Conservation (phyloP, 2,797 vertebrate species). For the Phataginus tetradactyla region DNA sequence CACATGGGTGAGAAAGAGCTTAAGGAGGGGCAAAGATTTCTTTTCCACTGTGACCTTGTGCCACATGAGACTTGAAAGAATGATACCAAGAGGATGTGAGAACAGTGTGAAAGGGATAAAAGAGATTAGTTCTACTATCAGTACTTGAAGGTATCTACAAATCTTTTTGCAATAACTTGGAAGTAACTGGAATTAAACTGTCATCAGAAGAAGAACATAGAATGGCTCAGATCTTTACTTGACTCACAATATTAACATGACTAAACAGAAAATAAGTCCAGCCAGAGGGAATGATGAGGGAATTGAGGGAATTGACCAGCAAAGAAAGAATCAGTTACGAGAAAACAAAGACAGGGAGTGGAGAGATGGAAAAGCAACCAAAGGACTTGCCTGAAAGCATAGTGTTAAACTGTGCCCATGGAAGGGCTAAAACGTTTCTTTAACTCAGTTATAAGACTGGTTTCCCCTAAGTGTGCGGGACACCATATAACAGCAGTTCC, state of each 20-base stretch:
- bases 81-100: background rate
- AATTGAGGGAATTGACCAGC: background rate
- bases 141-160: background rate
- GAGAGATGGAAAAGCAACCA: background rate
- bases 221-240: background rate
- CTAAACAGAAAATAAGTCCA: background rate
- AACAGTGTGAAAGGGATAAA: background rate
- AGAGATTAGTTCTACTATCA: background rate
- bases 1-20: background rate
- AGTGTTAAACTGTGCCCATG: background rate
- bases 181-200: slow-evolving; percentile 26
- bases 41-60: background rate
- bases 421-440: background rate
- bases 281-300: background rate
- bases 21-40: background rate
- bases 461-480: background rate
- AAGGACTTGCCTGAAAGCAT: background rate
- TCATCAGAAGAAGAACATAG: background rate
- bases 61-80: background rate
- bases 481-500: background rate
- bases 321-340: background rate
- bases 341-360: background rate
- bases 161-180: background rate
- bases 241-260: background rate
- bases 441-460: background rate